Base-by-base conservation (phyloP, 2,888 invertebrate species). In the Pseudanteris insignis region DNA sequence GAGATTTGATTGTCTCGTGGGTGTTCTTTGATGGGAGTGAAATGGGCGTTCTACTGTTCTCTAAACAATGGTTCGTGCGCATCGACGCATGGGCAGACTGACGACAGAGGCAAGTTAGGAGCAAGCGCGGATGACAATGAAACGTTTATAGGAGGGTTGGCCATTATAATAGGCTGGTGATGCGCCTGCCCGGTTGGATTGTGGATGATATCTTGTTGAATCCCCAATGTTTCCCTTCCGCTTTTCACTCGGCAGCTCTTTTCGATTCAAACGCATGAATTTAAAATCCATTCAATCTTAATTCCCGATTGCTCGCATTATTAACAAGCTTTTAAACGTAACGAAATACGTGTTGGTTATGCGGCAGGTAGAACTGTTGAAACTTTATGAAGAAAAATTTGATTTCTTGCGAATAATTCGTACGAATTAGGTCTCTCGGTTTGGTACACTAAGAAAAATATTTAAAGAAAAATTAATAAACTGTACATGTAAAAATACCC, bases 61-160 rank as follows among this genome's bases (percentile, higher is more conserved):
- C 67, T 65, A 77, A 72, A 79, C 78, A 79, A 79, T 77, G 70
- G 71, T 71, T 73, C 61, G 70, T 70, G 76, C 77, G 76, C 74
- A 76, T 77, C 75, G 75, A 78, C 78, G 78, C 77, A 77, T 77
- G 77, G 77, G 77, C 77, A 77, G 73, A 72, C 64, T 67, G 71
- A 64, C n/a, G n/a, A 46, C 62, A 36, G 40, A 51, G 46, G 44
- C 46, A 43, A 58, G 55, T 53, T 58, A 50, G 36, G 63, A 66
- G 59, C 48, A 57, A 48, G 48, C 63, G 66, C 63, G 67, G 73
- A 77, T 77, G 75, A 78, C 77, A 78, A 78, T 78, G 75, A 69
- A 68, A 63, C 71, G 74, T 68, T 74, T 70, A 54, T 48, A 71
- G 75, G 74, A 75, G 74, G 75, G 73, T 68, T 70, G 74, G 72